A percentile compares a stretch with the other conserved stretches of the same genome.
These are phyloP conservation scores for Lamellibrachia columna DNA, from an alignment of 2,888 invertebrate species.

Conservation along the genomic window DNA sequence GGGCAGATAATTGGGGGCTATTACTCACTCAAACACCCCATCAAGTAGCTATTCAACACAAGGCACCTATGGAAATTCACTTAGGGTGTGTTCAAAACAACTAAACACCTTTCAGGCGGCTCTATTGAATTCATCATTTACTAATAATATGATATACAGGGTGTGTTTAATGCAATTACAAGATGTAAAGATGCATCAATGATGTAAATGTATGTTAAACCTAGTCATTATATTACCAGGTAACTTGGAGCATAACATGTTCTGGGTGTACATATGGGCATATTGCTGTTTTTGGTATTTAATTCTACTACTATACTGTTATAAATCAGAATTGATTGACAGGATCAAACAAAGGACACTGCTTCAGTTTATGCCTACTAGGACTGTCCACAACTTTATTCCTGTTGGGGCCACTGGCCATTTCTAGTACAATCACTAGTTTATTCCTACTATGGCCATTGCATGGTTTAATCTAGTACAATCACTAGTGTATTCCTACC, in stretches of 20 bases:
- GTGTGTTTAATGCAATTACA: background rate
- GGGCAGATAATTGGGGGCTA: background rate
- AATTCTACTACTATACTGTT: background rate
- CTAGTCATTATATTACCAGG: background rate
- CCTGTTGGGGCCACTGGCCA: background rate
- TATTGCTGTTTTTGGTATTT: background rate
- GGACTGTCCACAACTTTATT: no score
- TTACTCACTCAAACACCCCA: background rate
- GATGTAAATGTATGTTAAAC: background rate
- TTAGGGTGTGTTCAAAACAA: background rate
- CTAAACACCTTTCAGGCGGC: background rate
- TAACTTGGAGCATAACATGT: background rate
- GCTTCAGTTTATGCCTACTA: background rate
- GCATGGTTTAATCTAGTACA: background rate
- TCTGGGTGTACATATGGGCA: background rate
- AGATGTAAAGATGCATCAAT: background rate
- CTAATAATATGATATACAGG: background rate
- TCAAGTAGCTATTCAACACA: background rate
- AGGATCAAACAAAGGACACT: background rate
- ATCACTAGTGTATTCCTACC: background rate
- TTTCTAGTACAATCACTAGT: background rate
- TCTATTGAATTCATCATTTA: background rate
- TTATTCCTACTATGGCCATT: background rate
- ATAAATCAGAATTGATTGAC: background rate
- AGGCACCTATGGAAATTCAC: background rate